Base-by-base conservation (phyloP, 2,797 vertebrate genomes). In the Capromys pilorides region DNA sequence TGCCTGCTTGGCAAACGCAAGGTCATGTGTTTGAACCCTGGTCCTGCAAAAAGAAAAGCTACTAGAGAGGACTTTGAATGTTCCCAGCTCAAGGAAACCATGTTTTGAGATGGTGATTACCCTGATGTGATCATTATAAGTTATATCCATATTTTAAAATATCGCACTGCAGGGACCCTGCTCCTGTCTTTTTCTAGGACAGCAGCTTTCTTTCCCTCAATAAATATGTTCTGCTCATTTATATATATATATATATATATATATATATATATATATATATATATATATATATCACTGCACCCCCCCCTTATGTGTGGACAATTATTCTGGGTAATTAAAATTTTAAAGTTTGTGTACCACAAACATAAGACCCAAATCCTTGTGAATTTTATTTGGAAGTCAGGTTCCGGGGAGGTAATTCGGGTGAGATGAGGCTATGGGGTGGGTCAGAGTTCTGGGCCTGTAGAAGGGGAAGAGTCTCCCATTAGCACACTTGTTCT, bases 401-500 rank as follows among this genome's bases (percentile, higher is more conserved):
- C 0, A n/a, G 14, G 51, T 66, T 51, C 51, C 9, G 10, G 33
- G 49, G n/a, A 39, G 45, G 51, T 57, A 18, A 31, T 36, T 21
- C 57, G 51, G 33, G 22, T 54, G 36, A 54, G 33, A 54, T 4
- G 67, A 73, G 67, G 51, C 57, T 19, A 28, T 11, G 16, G 24
- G 26, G 51, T 7, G 19, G 9, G 28, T 8, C 19, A 31, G 28
- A 33, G 28, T 26, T 19, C 49, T 0, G 13, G 33, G 24, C 31
- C 22, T 26, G 16, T 14, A 7, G 5, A 36, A 12, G 36, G 26
- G 26, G 45, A 2, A 71, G 24, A 51, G 62, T 6, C 62, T 22
- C 6, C 10, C n/a, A 12, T 45, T 14, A 6, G 6, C 13, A 54
- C 2, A 2, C 22, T 26, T 18, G n/a, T n/a, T 4, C n/a, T 28